Evolutionary conservation across 2,888 invertebrate species (phyloP), one percentile per base, ranked within the genome.

Genomic region (Doris montereyensis): DNA sequence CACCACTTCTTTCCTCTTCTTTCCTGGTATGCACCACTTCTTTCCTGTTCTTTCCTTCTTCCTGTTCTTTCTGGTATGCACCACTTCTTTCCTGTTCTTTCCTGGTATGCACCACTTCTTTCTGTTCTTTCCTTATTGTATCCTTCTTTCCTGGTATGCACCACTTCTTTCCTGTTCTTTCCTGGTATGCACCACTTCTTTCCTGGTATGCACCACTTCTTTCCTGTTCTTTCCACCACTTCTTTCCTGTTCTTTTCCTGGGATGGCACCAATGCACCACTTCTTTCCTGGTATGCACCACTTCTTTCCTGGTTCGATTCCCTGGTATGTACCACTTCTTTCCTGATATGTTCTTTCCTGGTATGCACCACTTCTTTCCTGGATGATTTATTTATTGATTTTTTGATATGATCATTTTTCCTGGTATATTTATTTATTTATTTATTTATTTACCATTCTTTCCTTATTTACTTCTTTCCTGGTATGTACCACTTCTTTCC

Each of bases 191-290:
- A n/a, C n/a, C n/a, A n/a, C n/a, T 13, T n/a, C 32, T 17, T n/a
- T 4, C 96, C 96, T 2, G 93, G 26, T 24, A 8, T 67, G 10
- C 17, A 28, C 67, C 13, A 10, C 28, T 4, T 67, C 67, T 67
- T n/a, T 17, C 26, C 13, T 26, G 13, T 26, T 26, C 17, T 24
- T 24, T 67, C 17, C 28, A 4, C 30, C 67, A 8, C 30, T 24
- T 67, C 26, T 26, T 17, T 67, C 17, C 24, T 4, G 5, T n/a
- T 67, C 67, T 67, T 26, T 17, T n/a, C 30, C 67, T 26, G 8
- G n/a, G n/a, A n/a, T n/a, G n/a, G n/a, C n/a, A n/a, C n/a, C n/a
- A n/a, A n/a, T n/a, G n/a, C n/a, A n/a, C n/a, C n/a, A n/a, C n/a
- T n/a, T n/a, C n/a, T n/a, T n/a, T n/a, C n/a, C n/a, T n/a, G n/a